phyloP scores from a whole-genome alignment of 2,888 invertebrate species.

The Matsumyia berberina region DNA sequence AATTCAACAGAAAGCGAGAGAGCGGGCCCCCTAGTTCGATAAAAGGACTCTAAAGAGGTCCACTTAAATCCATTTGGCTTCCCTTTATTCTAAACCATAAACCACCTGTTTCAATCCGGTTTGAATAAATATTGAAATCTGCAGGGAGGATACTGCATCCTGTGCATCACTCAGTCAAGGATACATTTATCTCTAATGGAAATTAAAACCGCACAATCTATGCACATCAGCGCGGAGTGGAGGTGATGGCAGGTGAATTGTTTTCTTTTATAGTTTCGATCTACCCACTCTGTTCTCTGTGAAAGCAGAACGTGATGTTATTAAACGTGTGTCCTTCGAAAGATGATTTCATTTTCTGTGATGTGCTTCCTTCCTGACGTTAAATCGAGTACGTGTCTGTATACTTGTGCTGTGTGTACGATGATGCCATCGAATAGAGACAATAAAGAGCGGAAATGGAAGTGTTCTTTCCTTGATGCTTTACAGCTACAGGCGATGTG shows the following conservation, averaged over 20 bases:
- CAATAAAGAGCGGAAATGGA: conserved; percentile 39
- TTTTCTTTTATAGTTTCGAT: conserved; percentile 16
- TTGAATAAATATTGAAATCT: conserved; percentile 8
- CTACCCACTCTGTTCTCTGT: neutral
- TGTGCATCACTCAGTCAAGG: conserved; percentile 1
- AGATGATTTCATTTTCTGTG: conserved; percentile 44
- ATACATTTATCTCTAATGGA: conserved; percentile 10
- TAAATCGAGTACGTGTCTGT: conserved; percentile 23
- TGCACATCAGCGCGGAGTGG: neutral
- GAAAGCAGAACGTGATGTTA: conserved; percentile 41
- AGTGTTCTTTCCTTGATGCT: too few species aligned
- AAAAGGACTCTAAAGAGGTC: neutral
- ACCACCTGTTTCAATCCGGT: neutral
- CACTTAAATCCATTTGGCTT: neutral
- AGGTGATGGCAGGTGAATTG: neutral
- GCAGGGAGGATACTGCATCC: neutral
- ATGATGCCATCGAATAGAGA: conserved; percentile 5
- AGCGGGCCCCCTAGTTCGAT: too few species aligned
- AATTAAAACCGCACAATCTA: conserved; percentile 16
- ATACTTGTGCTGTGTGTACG: neutral
- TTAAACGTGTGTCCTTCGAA: conserved; percentile 50
- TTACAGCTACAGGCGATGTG: neutral
- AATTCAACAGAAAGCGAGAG: neutral
- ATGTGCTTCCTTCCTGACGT: conserved; percentile 10
- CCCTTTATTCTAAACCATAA: neutral